Percentiles rank a stretch among this genome's conserved stretches.
These are phyloP conservation scores for Pterocles burchelli DNA, from an alignment of 2,113 vertebrate genomes.

Conservation along the genomic window DNA sequence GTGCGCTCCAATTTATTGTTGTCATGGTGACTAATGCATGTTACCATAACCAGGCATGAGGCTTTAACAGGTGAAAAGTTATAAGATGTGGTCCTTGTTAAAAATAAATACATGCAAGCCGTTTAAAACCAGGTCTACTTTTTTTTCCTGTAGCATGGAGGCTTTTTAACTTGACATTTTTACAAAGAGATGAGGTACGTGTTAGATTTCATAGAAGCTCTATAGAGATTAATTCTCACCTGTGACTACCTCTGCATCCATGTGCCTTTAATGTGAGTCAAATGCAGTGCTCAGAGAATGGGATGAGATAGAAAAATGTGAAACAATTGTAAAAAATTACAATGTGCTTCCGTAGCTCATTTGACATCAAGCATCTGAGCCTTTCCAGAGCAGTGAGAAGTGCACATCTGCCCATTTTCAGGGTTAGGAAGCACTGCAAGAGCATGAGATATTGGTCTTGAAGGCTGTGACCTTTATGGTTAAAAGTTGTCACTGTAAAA, in stretches of 20 bases:
- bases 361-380: neutral
- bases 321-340: neutral
- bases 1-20: conserved; percentile 21
- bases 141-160: neutral
- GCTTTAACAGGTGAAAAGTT: conserved; percentile 38
- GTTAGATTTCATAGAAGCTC: neutral
- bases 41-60: conserved; percentile 18
- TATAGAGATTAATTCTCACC: neutral
- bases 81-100: neutral
- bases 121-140: neutral
- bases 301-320: neutral
- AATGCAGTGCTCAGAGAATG: neutral
- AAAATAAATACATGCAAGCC: neutral
- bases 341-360: neutral
- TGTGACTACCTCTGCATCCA: neutral
- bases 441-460: neutral
- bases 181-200: neutral
- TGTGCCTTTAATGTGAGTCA: neutral
- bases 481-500: neutral
- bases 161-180: neutral
- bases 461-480: neutral
- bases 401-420: neutral
- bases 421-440: neutral
- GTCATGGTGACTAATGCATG: conserved; percentile 40
- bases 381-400: neutral